Evolutionary conservation across 2,113 vertebrate species (phyloP).

Genomic region (Leucoraja erinaceus): DNA sequence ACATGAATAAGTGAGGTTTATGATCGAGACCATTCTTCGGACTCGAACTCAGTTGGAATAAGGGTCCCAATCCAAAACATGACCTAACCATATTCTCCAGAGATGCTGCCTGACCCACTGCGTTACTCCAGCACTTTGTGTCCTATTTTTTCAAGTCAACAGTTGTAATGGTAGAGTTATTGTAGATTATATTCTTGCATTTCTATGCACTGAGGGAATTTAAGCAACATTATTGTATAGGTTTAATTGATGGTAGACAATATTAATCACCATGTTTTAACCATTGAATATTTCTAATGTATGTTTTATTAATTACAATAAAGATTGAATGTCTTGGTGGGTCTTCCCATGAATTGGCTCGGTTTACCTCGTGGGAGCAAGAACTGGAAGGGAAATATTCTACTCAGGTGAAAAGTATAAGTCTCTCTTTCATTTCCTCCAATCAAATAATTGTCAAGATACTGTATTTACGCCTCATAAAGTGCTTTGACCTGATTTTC

Average conservation of each 20-base stretch:
- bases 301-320: slow-evolving; percentile 1
- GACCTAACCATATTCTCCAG: no score
- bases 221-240: neutral
- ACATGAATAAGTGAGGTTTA: no score
- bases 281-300: neutral
- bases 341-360: slow-evolving; percentile 48
- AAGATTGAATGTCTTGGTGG: slow-evolving; percentile 3
- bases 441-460: neutral
- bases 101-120: no score
- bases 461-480: neutral
- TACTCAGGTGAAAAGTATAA: slow-evolving; percentile 45
- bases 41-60: no score
- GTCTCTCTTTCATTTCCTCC: accelerated
- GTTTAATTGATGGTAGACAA: neutral
- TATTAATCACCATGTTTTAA: neutral
- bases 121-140: no score
- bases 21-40: no score
- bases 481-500: slow-evolving; percentile 38
- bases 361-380: slow-evolving; percentile 51
- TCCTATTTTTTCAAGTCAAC: neutral
- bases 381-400: slow-evolving; percentile 48
- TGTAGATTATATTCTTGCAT: neutral
- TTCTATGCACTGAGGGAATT: neutral
- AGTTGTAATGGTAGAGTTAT: neutral
- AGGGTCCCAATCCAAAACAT: no score